These are phyloP conservation scores for Hexactinellida sp. DNA, from an alignment of 37 sponge, comb jelly and placozoan species.

Conservation along the genomic window DNA sequence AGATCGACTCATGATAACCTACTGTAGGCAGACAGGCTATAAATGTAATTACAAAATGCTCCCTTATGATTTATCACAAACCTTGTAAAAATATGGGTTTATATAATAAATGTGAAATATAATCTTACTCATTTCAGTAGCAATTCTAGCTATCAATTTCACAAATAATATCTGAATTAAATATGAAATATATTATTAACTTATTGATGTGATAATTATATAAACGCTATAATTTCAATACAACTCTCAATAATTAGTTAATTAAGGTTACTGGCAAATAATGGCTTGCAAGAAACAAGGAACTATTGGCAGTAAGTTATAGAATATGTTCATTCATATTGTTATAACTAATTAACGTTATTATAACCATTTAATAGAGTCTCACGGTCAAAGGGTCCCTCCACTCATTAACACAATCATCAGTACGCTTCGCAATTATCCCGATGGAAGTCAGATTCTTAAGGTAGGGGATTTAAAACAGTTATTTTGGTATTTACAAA, in stretches of 20 bases:
- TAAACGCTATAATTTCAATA: background rate
- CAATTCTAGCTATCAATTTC: too few species aligned
- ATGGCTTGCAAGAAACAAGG: background rate
- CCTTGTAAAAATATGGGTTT: too few species aligned
- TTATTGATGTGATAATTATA: background rate
- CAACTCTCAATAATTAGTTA: too few species aligned
- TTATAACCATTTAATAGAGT: background rate
- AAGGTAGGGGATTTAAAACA: background rate
- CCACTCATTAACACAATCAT: background rate
- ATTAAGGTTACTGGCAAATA: background rate
- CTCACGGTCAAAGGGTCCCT: background rate
- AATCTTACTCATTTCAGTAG: too few species aligned
- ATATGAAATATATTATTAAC: too few species aligned
- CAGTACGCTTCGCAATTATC: background rate
- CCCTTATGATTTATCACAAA: too few species aligned
- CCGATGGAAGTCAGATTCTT: conserved; percentile 21
- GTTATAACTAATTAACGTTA: background rate
- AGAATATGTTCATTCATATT: background rate
- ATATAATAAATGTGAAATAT: too few species aligned
- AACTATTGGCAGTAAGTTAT: background rate
- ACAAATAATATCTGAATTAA: too few species aligned
- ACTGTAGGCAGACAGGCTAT: too few species aligned
- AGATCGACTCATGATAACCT: too few species aligned
- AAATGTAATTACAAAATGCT: too few species aligned
- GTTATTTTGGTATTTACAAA: background rate